A percentile compares a stretch with the other conserved stretches of the same genome.
phyloP scores from a whole-genome alignment of 2,797 vertebrate genomes.

The Enteromius thamalakanensis region DNA sequence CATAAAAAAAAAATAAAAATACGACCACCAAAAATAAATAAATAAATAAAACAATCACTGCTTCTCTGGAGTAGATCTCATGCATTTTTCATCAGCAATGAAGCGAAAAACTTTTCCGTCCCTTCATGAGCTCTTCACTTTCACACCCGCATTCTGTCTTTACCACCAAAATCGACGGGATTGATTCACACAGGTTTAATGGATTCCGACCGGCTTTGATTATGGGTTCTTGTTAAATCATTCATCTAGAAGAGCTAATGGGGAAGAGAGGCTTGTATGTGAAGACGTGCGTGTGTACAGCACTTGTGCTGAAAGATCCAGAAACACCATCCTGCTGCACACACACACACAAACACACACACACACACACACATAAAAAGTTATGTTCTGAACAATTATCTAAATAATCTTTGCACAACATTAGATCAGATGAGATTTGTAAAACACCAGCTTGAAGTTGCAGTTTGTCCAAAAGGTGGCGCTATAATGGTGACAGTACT shows the following conservation, averaged over 20 bases:
- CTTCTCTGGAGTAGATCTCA: slow-evolving; percentile 69
- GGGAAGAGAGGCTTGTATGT: neutral
- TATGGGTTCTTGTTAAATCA: slow-evolving; percentile 79
- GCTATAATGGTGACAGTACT: neutral
- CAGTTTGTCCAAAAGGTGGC: neutral
- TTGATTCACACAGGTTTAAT: slow-evolving; percentile 75
- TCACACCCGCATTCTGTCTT: slow-evolving; percentile 61
- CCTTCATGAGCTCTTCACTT: slow-evolving; percentile 27
- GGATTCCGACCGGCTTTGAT: slow-evolving; percentile 78
- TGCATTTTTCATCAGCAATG: slow-evolving; percentile 75
- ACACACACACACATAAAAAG: too few relatives aligned
- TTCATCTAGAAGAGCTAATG: slow-evolving; percentile 73
- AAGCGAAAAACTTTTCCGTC: slow-evolving; percentile 61
- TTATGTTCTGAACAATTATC: neutral
- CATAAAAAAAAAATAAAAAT: slow-evolving; percentile 64
- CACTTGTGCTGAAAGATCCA: neutral
- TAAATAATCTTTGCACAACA: neutral
- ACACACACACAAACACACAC: too few relatives aligned
- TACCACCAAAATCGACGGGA: slow-evolving; percentile 78
- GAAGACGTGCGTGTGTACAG: neutral
- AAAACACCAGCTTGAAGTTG: neutral
- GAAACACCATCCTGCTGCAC: neutral
- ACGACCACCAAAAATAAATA: too few relatives aligned
- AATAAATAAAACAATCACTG: slow-evolving; percentile 64
- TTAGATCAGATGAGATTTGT: neutral